These are phyloP conservation scores for Drosophila sp. DNA, from an alignment of 1,140 invertebrate species.

Conservation along the genomic window DNA sequence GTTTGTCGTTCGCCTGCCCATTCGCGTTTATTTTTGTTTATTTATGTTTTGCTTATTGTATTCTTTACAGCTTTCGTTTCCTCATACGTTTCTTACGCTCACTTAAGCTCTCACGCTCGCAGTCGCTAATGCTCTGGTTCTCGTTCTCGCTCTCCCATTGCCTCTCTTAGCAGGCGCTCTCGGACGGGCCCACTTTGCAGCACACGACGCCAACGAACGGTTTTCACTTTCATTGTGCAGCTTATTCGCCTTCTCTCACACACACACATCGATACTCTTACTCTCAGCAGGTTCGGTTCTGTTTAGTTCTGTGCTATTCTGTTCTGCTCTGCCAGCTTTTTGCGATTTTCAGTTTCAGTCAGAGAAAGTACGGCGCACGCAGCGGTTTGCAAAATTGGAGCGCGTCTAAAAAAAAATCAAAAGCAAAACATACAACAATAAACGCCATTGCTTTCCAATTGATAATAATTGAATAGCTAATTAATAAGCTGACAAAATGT, in stretches of 20 bases:
- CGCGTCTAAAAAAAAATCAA: constrained; percentile 51
- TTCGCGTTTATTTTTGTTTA: constrained; percentile 83
- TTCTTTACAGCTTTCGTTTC: constrained; percentile 68
- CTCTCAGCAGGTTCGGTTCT: constrained; percentile 39
- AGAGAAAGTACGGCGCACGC: constrained; percentile 77
- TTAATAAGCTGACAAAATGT: constrained; percentile 20
- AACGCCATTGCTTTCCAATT: constrained; percentile 24
- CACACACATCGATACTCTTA: constrained; percentile 3
- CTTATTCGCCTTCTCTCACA: constrained; percentile 48
- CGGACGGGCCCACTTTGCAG: constrained; percentile 58
- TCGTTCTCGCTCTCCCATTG: constrained; percentile 6
- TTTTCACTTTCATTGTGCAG: constrained; percentile 82
- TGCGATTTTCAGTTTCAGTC: constrained; percentile 67
- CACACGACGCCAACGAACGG: constrained; percentile 41
- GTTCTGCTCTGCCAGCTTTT: constrained; percentile 60
- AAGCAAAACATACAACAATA: constrained; percentile 34
- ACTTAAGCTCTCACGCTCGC: constrained; percentile 10
- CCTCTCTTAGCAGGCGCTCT: constrained; percentile 12
- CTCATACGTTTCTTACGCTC: constrained; percentile 25
- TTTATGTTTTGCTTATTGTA: constrained; percentile 80
- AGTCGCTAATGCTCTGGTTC: no score
- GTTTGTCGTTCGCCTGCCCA: constrained; percentile 58
- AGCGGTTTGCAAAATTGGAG: constrained; percentile 65
- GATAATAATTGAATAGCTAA: constrained; percentile 12
- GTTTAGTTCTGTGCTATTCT: constrained; percentile 34